A percentile compares a stretch with the other conserved stretches of the same genome.
Evolutionary conservation across 2,797 vertebrate genomes (phyloP).

Genomic region (Perdix hodgsoniae): DNA sequence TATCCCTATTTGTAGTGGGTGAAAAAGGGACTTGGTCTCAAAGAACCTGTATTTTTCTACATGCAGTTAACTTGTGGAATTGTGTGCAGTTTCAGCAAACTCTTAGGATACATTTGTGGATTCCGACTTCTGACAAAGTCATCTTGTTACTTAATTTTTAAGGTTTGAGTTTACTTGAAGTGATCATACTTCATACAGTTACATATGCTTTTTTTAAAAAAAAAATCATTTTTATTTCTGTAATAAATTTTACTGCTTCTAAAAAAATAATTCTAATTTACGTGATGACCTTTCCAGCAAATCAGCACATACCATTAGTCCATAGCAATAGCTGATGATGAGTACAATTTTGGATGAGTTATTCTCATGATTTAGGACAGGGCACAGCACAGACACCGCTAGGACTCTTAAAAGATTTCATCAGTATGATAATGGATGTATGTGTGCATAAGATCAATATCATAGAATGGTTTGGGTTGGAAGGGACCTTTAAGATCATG

Average conservation of each 20-base stretch:
- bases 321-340: not conserved
- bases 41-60: not conserved
- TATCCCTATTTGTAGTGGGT: not conserved
- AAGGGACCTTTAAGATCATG: too few species aligned
- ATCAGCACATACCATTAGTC: not conserved
- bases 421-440: not conserved
- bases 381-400: not conserved
- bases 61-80: not conserved
- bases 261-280: not conserved
- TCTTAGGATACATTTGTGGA: not conserved
- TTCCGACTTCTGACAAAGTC: not conserved
- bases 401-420: not conserved
- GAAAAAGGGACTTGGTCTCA: not conserved
- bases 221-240: not conserved
- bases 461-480: too few species aligned
- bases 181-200: not conserved
- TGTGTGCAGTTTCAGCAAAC: not conserved
- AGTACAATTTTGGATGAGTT: not conserved
- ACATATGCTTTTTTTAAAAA: not conserved
- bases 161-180: not conserved
- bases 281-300: not conserved
- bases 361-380: not conserved
- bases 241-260: not conserved
- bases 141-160: not conserved
- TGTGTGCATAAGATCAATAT: fast-evolving